These are phyloP conservation scores for Periophthalmodon schlosseri DNA, from an alignment of 2,113 vertebrate genomes.

Conservation along the genomic window DNA sequence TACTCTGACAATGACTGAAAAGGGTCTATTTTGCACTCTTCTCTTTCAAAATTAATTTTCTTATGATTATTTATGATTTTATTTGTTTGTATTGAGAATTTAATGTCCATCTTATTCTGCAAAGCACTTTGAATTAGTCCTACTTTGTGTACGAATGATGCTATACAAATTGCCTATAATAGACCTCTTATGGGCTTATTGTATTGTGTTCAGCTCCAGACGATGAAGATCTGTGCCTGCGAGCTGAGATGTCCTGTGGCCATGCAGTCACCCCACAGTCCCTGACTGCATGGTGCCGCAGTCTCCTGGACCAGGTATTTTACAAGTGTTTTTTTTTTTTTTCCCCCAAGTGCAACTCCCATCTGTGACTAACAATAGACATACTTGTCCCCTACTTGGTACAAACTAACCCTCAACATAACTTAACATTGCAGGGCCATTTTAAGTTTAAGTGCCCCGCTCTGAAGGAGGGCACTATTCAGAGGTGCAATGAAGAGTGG, in stretches of 20 bases:
- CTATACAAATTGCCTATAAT: no score
- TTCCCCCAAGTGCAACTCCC: no score
- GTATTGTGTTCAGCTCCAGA: constrained; percentile 56
- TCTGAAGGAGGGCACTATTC: constrained; percentile 21
- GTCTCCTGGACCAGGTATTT: constrained; percentile 72
- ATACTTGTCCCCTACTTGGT: background rate
- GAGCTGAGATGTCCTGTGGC: constrained; percentile 77
- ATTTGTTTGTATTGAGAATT: no score
- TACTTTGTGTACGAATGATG: no score
- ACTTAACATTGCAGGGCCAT: constrained; percentile 55
- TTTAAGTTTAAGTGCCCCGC: constrained; percentile 73
- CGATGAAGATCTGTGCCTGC: constrained; percentile 54
- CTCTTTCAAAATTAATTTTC: no score
- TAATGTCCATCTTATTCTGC: no score
- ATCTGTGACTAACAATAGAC: no score
- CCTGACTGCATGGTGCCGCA: constrained; percentile 75
- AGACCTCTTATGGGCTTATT: background rate
- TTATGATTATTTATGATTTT: no score
- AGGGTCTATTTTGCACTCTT: no score
- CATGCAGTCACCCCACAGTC: constrained; percentile 74
- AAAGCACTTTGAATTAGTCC: no score
- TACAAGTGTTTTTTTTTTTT: no score
- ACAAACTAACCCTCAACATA: background rate
- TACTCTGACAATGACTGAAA: no score
- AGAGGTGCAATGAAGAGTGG: constrained; percentile 59